These are phyloP conservation scores for Matsumurasca onukii DNA, from an alignment of 1,140 invertebrate genomes.

Conservation along the genomic window DNA sequence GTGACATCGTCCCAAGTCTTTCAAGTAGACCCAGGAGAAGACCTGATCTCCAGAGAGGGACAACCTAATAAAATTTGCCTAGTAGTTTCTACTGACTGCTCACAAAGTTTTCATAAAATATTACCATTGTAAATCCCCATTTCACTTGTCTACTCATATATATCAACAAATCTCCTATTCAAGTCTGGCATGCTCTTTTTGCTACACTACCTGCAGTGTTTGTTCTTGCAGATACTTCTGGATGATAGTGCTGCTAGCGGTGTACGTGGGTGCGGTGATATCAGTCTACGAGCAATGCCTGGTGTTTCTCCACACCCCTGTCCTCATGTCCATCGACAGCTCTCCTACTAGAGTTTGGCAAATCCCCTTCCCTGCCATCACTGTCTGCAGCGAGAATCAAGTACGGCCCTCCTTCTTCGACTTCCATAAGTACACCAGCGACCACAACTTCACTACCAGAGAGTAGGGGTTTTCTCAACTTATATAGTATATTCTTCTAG, in stretches of 20 bases:
- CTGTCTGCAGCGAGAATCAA: conserved; percentile 38
- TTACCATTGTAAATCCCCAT: too few species aligned
- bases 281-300: conserved; percentile 10
- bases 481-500: too few species aligned
- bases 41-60: too few species aligned
- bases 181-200: too few species aligned
- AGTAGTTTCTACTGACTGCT: too few species aligned
- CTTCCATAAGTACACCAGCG: neutral
- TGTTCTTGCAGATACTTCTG: conserved; percentile 15
- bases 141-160: too few species aligned
- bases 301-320: conserved; percentile 19
- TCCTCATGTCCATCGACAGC: conserved; percentile 20
- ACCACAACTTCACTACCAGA: neutral
- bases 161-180: too few species aligned
- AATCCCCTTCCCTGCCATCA: conserved; percentile 39
- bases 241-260: conserved; percentile 12
- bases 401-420: conserved; percentile 7
- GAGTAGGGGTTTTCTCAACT: conserved; percentile 24
- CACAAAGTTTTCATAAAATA: too few species aligned
- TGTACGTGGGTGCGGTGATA: neutral
- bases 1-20: too few species aligned
- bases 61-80: too few species aligned
- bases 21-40: too few species aligned
- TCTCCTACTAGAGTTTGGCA: conserved; percentile 30
- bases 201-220: neutral